phyloP scores from a whole-genome alignment of 2,797 vertebrate genomes.

The Syngnathus rostellatus region DNA sequence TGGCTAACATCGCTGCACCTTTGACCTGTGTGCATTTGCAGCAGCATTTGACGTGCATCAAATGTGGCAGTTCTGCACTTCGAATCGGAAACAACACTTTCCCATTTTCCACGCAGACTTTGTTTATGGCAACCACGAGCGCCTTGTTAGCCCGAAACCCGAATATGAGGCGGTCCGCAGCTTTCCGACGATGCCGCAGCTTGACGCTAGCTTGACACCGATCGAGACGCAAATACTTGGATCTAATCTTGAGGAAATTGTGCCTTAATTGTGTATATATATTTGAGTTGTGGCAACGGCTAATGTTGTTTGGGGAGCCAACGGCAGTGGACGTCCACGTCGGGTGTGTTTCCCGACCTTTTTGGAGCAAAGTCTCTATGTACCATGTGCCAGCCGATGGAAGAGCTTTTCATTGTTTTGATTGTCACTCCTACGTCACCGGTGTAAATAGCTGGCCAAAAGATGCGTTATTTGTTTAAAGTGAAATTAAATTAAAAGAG shows the following conservation, averaged over 20 bases:
- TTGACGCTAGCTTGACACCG: constrained; percentile 26
- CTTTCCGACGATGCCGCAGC: constrained; percentile 53
- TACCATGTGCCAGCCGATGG: not conserved
- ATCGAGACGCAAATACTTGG: not conserved
- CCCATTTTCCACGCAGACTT: not conserved
- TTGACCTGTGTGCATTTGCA: not conserved
- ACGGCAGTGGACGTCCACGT: not conserved
- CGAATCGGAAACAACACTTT: not conserved
- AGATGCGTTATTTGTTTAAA: too few species aligned
- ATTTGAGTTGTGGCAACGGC: not conserved
- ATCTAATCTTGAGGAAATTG: constrained; percentile 3
- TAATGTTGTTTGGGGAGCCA: not conserved
- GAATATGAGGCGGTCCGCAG: constrained; percentile 10
- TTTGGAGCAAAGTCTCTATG: not conserved
- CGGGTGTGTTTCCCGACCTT: not conserved
- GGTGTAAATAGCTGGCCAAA: not conserved
- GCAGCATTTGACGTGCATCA: not conserved
- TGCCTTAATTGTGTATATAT: not conserved
- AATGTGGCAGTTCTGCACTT: not conserved
- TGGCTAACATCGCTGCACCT: not conserved
- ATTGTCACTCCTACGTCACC: not conserved
- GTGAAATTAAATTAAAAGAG: not conserved
- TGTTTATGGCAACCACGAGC: not conserved
- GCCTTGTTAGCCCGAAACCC: not conserved
- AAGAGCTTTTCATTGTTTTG: not conserved